Evolutionary conservation across 2,113 vertebrate genomes (phyloP).

Genomic region (Vidua chalybeata): DNA sequence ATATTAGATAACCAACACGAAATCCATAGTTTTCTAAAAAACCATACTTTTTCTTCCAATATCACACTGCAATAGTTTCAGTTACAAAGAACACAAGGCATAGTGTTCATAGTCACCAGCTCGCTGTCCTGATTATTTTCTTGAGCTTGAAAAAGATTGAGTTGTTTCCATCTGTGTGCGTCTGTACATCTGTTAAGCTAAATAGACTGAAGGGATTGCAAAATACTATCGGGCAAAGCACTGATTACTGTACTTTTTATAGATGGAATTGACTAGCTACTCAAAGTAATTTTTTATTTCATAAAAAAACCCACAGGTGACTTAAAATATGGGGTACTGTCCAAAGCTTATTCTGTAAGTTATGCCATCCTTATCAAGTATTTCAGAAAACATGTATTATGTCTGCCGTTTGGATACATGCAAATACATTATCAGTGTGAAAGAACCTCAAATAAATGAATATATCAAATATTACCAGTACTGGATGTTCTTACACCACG

Average conservation of each 20-base stretch:
- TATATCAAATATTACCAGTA: neutral
- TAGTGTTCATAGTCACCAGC: neutral
- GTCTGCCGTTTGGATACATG: neutral
- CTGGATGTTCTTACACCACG: neutral
- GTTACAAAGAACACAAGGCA: neutral
- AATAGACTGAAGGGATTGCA: neutral
- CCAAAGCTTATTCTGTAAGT: neutral
- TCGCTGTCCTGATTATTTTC: conserved; percentile 9
- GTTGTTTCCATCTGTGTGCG: conserved; percentile 12
- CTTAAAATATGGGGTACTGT: neutral
- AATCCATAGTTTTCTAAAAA: neutral
- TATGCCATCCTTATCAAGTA: neutral
- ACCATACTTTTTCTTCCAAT: neutral
- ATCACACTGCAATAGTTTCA: neutral
- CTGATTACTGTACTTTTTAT: neutral
- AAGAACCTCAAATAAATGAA: neutral
- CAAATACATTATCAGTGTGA: neutral
- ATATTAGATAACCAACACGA: neutral
- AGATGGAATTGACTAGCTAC: neutral
- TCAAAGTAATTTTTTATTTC: neutral
- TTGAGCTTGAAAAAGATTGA: neutral
- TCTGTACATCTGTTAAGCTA: neutral
- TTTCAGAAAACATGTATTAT: neutral
- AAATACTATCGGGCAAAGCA: neutral
- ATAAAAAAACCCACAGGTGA: neutral